These are phyloP conservation scores for Agriopis leucophaearia DNA, from an alignment of 2,888 invertebrate species.

Conservation along the genomic window DNA sequence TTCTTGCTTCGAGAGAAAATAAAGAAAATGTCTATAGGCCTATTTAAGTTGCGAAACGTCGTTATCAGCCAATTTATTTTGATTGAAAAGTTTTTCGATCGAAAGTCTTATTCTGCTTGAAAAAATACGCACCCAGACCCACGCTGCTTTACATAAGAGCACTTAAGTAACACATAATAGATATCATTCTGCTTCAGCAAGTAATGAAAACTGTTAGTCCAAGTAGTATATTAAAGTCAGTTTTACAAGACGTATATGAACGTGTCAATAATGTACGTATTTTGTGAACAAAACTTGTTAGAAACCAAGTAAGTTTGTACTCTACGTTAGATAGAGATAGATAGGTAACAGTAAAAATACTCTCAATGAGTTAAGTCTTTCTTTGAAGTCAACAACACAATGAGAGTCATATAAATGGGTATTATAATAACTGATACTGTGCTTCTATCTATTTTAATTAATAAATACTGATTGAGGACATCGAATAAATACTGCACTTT, in stretches of 20 bases:
- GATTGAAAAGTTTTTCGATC: slow-evolving; percentile 25
- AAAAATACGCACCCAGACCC: background rate
- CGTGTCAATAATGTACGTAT: background rate
- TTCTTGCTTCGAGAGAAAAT: slow-evolving; percentile 54
- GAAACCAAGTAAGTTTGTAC: background rate
- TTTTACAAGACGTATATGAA: background rate
- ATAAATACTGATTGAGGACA: slow-evolving; percentile 22
- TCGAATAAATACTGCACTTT: slow-evolving; percentile 4
- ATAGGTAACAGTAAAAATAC: background rate
- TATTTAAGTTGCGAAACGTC: slow-evolving; percentile 10
- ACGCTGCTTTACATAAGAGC: background rate
- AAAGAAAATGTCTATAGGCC: slow-evolving; percentile 51
- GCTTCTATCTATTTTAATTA: slow-evolving; percentile 6
- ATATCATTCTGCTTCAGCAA: too few relatives aligned
- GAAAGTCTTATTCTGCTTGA: background rate
- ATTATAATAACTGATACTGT: too few relatives aligned
- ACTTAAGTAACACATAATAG: background rate
- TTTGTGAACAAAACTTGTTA: too few relatives aligned
- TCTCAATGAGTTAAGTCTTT: background rate
- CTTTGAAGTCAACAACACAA: slow-evolving; percentile 19
- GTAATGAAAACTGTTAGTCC: too few relatives aligned
- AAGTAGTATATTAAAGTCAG: background rate
- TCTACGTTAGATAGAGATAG: background rate
- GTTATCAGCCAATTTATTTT: slow-evolving; percentile 27
- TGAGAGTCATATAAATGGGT: background rate